Conservation (phyloP, 2,797 vertebrate species). For the Danio aesculapii region DNA sequence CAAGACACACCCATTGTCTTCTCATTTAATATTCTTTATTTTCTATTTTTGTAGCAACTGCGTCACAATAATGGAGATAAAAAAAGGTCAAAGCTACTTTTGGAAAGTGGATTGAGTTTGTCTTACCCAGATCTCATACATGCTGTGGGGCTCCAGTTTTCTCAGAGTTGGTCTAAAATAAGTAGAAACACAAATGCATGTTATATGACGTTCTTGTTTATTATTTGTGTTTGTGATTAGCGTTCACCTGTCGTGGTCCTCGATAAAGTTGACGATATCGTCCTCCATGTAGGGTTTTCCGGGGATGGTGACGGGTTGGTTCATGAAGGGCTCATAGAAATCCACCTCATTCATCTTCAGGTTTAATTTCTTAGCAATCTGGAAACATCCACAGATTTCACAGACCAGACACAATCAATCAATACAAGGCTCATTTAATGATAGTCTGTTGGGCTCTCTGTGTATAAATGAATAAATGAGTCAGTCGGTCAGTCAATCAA, state of each 20-base stretch:
- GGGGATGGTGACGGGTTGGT: slow-evolving; percentile 84
- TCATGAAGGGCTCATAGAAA: slow-evolving; percentile 93
- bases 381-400: background rate
- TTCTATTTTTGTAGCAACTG: no score
- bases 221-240: background rate
- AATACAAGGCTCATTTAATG: background rate
- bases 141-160: slow-evolving; percentile 90
- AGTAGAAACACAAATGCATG: background rate
- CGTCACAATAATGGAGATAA: background rate
- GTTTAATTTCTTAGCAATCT: slow-evolving; percentile 89
- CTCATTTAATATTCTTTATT: no score
- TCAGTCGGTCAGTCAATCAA: fast-evolving
- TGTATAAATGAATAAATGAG: background rate
- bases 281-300: slow-evolving; percentile 88
- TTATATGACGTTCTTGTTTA: background rate
- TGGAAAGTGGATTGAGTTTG: background rate
- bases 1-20: no score
- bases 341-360: slow-evolving; percentile 90
- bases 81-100: background rate
- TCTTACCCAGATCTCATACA: slow-evolving; percentile 95
- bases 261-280: slow-evolving; percentile 87
- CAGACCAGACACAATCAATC: background rate
- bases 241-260: slow-evolving; percentile 86
- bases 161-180: slow-evolving; percentile 85
- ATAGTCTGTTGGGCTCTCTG: background rate